phyloP scores from a whole-genome alignment of 92 coral and sea anemone genomes.

The Actinernus sp. region DNA sequence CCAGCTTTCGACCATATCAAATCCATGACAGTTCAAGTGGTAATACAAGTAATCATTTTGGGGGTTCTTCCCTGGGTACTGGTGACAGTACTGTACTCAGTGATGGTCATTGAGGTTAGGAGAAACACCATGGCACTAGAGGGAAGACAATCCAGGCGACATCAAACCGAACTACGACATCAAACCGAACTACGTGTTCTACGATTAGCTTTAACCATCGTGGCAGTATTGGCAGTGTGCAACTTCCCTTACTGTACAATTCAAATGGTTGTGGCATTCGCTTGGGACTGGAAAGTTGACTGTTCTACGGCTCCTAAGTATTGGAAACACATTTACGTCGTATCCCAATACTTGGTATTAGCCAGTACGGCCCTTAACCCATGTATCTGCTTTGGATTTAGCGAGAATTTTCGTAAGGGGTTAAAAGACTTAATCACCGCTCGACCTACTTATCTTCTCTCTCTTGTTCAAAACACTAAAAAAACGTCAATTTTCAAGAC shows the following conservation, averaged over 20 bases:
- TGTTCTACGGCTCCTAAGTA: neutral
- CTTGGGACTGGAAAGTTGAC: neutral
- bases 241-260: neutral
- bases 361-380: conserved; percentile 2
- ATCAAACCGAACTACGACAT: neutral
- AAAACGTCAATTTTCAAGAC: too few relatives aligned
- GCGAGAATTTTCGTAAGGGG: conserved; percentile 1
- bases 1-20: conserved; percentile 6
- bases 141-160: neutral
- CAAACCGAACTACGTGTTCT: neutral
- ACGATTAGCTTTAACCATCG: neutral
- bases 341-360: neutral
- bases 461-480: too few relatives aligned
- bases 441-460: too few relatives aligned
- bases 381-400: neutral
- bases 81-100: neutral
- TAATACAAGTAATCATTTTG: neutral
- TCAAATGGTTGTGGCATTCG: neutral
- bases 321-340: neutral
- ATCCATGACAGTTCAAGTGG: conserved; percentile 12
- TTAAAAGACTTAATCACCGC: neutral
- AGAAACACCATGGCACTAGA: neutral
- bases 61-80: conserved; percentile 14
- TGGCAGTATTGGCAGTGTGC: neutral
- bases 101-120: conserved; percentile 1